Percentiles rank a stretch among this genome's conserved stretches.
phyloP scores from a whole-genome alignment of 2,113 vertebrate species.

The Macroglossus sobrinus region DNA sequence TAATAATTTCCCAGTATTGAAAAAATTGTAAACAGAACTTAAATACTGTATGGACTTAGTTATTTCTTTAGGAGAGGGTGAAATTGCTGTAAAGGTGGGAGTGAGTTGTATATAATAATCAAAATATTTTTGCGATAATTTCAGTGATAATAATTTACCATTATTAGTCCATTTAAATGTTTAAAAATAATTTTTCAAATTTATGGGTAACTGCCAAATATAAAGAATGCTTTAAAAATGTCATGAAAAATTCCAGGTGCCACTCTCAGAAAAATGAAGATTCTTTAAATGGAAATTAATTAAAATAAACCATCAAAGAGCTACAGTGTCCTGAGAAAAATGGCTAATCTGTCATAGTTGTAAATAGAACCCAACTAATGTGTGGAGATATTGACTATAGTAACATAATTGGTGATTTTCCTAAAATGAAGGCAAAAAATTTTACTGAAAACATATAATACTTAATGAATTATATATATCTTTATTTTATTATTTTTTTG shows the following conservation, averaged over 20 bases:
- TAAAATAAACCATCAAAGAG: conserved; percentile 38
- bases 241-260: conserved; percentile 32
- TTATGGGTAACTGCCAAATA: conserved; percentile 50
- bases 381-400: conserved; percentile 1
- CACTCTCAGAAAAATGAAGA: conserved; percentile 41
- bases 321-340: neutral
- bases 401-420: neutral
- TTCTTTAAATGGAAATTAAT: conserved; percentile 41
- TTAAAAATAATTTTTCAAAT: conserved; percentile 43
- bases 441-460: neutral
- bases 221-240: conserved; percentile 36
- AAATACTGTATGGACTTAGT: neutral
- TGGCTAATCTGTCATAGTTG: neutral
- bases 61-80: neutral
- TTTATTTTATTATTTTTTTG: neutral
- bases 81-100: neutral
- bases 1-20: neutral
- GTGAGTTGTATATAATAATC: neutral
- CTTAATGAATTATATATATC: neutral
- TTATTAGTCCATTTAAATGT: neutral
- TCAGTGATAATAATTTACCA: conserved; percentile 22
- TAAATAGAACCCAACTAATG: neutral
- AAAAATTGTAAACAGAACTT: conserved; percentile 2
- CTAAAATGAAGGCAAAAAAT: conserved; percentile 5
- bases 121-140: conserved; percentile 40